Percentiles rank a stretch among this genome's conserved stretches.
Conservation (phyloP, 2,797 vertebrate genomes). For the Epinephelus coioides region DNA sequence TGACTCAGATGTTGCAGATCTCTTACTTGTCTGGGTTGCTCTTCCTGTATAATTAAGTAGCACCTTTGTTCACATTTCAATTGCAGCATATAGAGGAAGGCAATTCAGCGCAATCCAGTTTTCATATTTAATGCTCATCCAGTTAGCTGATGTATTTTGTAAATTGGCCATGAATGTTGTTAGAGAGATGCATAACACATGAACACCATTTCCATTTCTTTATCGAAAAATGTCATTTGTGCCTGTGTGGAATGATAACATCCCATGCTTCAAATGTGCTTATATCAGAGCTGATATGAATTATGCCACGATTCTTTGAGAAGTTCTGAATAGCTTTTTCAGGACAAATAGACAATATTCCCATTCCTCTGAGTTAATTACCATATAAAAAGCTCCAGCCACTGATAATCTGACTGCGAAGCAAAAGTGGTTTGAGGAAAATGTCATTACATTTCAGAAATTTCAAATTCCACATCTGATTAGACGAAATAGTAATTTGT, state of each 20-base stretch:
- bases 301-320: slow-evolving; percentile 57
- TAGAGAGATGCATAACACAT: slow-evolving; percentile 52
- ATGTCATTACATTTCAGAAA: slow-evolving; percentile 79
- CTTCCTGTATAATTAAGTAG: slow-evolving; percentile 39
- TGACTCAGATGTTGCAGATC: slow-evolving; percentile 14
- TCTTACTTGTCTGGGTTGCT: slow-evolving; percentile 8
- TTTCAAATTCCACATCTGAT: slow-evolving; percentile 80
- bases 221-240: slow-evolving; percentile 59
- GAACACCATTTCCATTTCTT: slow-evolving; percentile 49
- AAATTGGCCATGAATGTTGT: slow-evolving; percentile 59
- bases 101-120: slow-evolving; percentile 25
- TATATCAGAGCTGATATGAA: slow-evolving; percentile 66
- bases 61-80: slow-evolving; percentile 45
- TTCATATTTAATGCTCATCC: slow-evolving; percentile 44
- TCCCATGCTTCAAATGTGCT: slow-evolving; percentile 57
- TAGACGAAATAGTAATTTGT: slow-evolving; percentile 75
- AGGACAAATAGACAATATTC: slow-evolving; percentile 78
- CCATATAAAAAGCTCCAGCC: slow-evolving; percentile 79
- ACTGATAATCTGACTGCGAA: slow-evolving; percentile 72
- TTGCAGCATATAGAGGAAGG: slow-evolving; percentile 4
- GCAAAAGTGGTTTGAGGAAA: slow-evolving; percentile 78
- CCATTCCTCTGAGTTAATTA: slow-evolving; percentile 79
- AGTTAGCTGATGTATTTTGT: slow-evolving; percentile 62
- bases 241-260: slow-evolving; percentile 61
- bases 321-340: slow-evolving; percentile 73